A percentile compares a stretch with the other conserved stretches of the same genome.
Conservation (phyloP, 1,140 invertebrate genomes). For the Pectinophora gossypiella region DNA sequence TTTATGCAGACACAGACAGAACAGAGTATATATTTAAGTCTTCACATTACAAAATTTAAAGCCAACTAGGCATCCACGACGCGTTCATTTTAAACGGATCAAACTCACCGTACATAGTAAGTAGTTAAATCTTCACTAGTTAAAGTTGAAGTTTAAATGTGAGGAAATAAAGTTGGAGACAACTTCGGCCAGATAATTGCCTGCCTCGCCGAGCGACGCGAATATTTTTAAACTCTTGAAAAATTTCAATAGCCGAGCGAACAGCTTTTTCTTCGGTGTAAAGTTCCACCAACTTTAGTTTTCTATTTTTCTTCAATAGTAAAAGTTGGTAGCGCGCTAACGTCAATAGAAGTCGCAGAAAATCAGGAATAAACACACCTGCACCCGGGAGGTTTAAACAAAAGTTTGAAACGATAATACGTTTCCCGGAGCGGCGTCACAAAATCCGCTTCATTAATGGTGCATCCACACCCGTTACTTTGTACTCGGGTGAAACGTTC, state of each 20-base stretch:
- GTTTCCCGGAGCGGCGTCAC: not conserved
- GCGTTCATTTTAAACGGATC: no score
- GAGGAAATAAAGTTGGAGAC: constrained; percentile 1
- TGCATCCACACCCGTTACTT: not conserved
- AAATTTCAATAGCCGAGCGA: not conserved
- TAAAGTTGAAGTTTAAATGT: not conserved
- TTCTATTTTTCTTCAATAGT: not conserved
- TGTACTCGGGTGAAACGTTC: not conserved
- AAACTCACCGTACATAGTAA: no score
- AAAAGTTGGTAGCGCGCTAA: not conserved
- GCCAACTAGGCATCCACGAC: no score
- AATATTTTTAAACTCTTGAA: not conserved
- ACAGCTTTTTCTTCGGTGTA: not conserved
- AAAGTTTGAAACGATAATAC: no score
- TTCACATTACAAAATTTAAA: no score
- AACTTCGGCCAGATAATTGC: constrained; percentile 1
- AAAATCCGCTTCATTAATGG: not conserved
- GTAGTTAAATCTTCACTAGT: not conserved
- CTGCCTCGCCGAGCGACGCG: not conserved
- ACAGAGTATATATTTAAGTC: no score
- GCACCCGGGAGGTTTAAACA: no score
- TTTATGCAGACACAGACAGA: no score
- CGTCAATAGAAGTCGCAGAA: not conserved
- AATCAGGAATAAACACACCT: no score
- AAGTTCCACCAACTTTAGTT: not conserved